Percentiles rank a stretch among this genome's conserved stretches.
Evolutionary conservation across 2,113 vertebrate genomes (phyloP).

Genomic region (Nestor notabilis): DNA sequence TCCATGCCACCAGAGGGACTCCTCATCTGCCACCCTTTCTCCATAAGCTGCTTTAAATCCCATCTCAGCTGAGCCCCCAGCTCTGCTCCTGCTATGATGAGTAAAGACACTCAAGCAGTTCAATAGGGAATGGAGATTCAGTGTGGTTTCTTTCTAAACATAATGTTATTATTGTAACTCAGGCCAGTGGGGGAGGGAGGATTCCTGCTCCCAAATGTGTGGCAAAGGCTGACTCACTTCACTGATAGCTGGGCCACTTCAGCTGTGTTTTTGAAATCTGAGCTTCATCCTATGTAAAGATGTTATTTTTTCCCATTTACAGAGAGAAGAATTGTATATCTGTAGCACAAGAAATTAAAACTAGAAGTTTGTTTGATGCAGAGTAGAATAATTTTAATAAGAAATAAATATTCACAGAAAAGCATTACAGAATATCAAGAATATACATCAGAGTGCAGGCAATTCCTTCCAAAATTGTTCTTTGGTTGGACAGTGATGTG

Average conservation of each 20-base stretch:
- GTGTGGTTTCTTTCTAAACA: background rate
- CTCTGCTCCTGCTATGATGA: background rate
- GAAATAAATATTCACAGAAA: background rate
- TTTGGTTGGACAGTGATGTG: background rate
- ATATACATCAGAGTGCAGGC: background rate
- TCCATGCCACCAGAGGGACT: background rate
- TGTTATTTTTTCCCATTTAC: background rate
- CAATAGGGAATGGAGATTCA: background rate
- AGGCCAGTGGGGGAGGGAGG: background rate
- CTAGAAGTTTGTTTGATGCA: background rate
- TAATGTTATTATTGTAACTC: background rate
- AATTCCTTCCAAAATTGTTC: background rate
- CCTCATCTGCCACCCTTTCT: background rate
- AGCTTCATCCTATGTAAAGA: background rate
- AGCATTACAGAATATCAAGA: background rate
- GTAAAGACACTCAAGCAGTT: background rate
- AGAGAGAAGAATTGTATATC: background rate
- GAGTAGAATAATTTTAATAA: slow-evolving; percentile 22
- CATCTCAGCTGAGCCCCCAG: background rate
- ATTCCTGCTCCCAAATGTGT: background rate
- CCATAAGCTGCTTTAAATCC: background rate
- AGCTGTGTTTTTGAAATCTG: background rate
- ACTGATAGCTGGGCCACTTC: background rate
- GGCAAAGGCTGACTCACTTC: background rate
- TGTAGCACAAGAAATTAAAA: background rate